Percentiles rank a stretch among this genome's conserved stretches.
These are phyloP conservation scores for Chiroxiphia lanceolata DNA, from an alignment of 2,797 vertebrate species.

Conservation along the genomic window DNA sequence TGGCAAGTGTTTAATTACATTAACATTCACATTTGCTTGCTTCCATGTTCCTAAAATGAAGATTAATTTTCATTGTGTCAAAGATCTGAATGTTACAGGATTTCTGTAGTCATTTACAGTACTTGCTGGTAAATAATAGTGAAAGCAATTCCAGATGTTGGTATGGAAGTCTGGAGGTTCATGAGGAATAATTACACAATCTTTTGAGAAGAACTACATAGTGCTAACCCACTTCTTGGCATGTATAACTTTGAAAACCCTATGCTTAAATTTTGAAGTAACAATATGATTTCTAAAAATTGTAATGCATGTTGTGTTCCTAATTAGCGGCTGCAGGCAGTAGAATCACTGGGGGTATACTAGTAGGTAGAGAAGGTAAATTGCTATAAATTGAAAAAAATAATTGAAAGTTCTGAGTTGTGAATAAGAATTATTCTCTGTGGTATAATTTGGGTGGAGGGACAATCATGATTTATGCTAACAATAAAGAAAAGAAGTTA, in stretches of 20 bases:
- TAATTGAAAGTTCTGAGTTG: background rate
- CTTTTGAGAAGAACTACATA: background rate
- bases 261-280: background rate
- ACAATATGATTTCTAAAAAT: background rate
- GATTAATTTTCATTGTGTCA: slow-evolving; percentile 28
- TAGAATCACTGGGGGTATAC: background rate
- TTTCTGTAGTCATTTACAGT: slow-evolving; percentile 5
- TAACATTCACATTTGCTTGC: slow-evolving; percentile 12
- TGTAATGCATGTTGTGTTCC: background rate
- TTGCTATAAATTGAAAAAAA: background rate
- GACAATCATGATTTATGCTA: background rate
- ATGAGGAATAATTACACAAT: background rate
- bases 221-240: background rate
- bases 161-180: background rate
- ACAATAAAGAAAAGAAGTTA: background rate
- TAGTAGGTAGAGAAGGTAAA: background rate
- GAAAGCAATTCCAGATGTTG: slow-evolving; percentile 30
- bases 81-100: slow-evolving; percentile 15
- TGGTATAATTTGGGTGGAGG: background rate
- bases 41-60: slow-evolving; percentile 14
- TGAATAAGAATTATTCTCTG: background rate
- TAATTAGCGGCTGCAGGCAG: background rate
- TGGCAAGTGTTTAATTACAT: slow-evolving; percentile 31
- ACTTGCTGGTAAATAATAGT: background rate
- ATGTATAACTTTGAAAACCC: background rate